Percentiles rank a stretch among this genome's conserved stretches.
Conservation (phyloP, 2,113 vertebrate genomes). For the Meriones unguiculatus region DNA sequence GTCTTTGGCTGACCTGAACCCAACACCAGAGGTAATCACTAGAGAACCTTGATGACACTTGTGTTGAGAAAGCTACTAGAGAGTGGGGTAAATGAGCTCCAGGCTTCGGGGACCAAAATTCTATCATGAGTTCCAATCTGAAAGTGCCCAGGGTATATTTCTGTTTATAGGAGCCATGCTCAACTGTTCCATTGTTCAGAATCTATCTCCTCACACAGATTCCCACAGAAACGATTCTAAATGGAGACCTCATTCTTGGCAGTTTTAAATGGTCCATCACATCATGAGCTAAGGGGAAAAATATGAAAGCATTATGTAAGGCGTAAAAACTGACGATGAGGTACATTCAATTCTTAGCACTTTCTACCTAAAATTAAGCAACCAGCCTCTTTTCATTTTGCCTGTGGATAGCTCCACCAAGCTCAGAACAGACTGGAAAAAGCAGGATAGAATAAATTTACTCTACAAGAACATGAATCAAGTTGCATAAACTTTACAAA, state of each 20-base stretch:
- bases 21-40: neutral
- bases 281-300: neutral
- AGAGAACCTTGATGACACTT: neutral
- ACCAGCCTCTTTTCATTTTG: neutral
- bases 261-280: neutral
- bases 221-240: slow-evolving; percentile 44
- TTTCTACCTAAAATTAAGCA: slow-evolving; percentile 58
- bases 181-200: neutral
- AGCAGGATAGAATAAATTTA: slow-evolving; percentile 78
- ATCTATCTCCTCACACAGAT: neutral
- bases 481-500: slow-evolving; percentile 79
- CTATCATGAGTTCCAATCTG: neutral
- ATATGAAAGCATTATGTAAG: neutral
- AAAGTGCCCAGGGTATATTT: neutral
- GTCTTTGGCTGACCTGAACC: neutral
- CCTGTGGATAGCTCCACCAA: slow-evolving; percentile 40
- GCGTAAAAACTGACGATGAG: neutral
- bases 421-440: slow-evolving; percentile 55
- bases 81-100: neutral
- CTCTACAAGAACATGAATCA: slow-evolving; percentile 65
- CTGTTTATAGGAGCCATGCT: neutral
- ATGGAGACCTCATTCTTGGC: neutral
- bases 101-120: neutral
- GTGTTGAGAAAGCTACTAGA: neutral
- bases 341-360: neutral